Evolutionary conservation across 1,140 invertebrate genomes (phyloP), one percentile per base, ranked within the genome.

Genomic region (Scaptomyza montana): DNA sequence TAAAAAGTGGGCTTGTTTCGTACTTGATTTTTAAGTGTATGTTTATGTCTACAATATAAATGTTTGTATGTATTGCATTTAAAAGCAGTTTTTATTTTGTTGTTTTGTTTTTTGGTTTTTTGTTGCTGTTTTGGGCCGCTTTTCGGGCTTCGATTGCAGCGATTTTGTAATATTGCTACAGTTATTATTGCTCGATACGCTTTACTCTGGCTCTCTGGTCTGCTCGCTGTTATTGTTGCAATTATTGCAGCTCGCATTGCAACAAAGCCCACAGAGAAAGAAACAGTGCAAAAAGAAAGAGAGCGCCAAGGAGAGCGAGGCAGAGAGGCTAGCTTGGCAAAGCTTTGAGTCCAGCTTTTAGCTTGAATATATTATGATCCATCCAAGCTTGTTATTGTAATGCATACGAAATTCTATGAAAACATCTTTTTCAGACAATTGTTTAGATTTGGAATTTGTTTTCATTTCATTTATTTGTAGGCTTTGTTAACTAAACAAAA

Each of bases 131-230:
- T 45, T 30, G 69, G 47, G 53, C 56, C 57, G 53, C 63, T 66
- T 36, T 77, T 61, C 65, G 45, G 68, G 76, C 59, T 36, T 68
- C 78, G 61, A 65, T 77, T 41, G 73, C 59, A 41, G 72, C 73
- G 81, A 87, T 86, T 86, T 86, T 78, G 82, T 87, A 86, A 86
- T 87, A 82, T 78, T 75, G 74, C 78, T 72, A 81, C 75, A 78
- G 78, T 87, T 86, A 86, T 85, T 85, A 85, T 81, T 86, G 60
- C 78, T 43, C 51, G 74, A 75, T 74, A 74, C 74, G 81, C 77
- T 85, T 77, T 86, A 67, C 79, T 82, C 75, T 75, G 74, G 33
- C 33, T 36, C 33, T 36, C 33, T 36, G 33, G 7, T 33, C 78
- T 86, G 46, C 56, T 67, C 64, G 57, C 71, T 69, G 53, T 53